phyloP scores from a whole-genome alignment of 2,888 invertebrate genomes.

The Petrolisthes manimaculis region DNA sequence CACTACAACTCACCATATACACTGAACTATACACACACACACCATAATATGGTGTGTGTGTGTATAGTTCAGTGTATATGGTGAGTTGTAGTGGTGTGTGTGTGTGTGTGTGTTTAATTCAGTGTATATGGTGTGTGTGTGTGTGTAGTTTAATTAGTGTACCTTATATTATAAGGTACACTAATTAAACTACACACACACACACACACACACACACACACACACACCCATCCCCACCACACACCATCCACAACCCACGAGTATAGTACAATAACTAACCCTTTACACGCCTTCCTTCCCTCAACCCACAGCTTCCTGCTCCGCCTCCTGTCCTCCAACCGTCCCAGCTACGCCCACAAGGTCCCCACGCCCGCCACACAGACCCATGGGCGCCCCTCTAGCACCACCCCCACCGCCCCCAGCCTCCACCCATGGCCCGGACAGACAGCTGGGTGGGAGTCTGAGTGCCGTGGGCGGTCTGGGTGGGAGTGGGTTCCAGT shows the following conservation, averaged over 20 bases:
- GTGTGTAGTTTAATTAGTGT: too few relatives aligned
- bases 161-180: too few relatives aligned
- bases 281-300: not conserved
- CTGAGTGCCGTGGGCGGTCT: constrained; percentile 26
- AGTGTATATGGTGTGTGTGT: too few relatives aligned
- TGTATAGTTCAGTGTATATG: too few relatives aligned
- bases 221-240: not conserved
- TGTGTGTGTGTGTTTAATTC: too few relatives aligned
- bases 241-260: not conserved
- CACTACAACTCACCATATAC: not conserved
- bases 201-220: not conserved
- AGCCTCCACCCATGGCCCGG: constrained; percentile 37
- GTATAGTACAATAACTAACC: not conserved
- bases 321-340: constrained; percentile 65
- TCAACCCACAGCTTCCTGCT: constrained; percentile 51
- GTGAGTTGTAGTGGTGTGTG: too few relatives aligned
- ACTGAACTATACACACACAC: not conserved
- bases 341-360: constrained; percentile 64
- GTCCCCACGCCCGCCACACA: constrained; percentile 58
- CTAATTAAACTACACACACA: not conserved
- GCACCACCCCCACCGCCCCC: constrained; percentile 62
- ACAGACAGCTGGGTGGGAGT: constrained; percentile 25
- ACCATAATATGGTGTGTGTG: too few relatives aligned
- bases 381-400: constrained; percentile 46
- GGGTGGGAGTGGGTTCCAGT: constrained; percentile 53